Evolutionary conservation across 2,888 invertebrate genomes (phyloP).

Genomic region (Orthosia gracilis): DNA sequence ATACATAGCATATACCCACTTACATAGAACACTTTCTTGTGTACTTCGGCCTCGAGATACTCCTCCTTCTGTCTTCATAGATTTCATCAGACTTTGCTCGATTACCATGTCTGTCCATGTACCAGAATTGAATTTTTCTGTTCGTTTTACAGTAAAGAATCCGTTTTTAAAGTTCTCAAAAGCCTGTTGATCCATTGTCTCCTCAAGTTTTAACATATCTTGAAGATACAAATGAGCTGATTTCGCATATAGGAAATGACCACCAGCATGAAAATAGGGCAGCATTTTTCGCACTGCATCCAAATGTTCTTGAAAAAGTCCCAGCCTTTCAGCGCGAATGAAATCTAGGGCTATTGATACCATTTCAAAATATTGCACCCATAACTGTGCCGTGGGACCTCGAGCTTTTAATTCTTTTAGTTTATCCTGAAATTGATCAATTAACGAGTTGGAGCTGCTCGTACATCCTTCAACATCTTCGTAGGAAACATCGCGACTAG

Average conservation of each 20-base stretch:
- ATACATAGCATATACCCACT: conserved; percentile 26
- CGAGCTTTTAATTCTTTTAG: conserved; percentile 59
- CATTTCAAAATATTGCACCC: conserved; percentile 75
- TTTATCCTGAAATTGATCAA: conserved; percentile 61
- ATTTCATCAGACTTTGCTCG: conserved; percentile 71
- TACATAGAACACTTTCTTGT: conserved; percentile 76
- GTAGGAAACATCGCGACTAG: conserved; percentile 65
- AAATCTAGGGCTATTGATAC: conserved; percentile 66
- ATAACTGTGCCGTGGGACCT: conserved; percentile 71
- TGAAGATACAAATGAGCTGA: conserved; percentile 55
- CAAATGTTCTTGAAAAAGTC: conserved; percentile 67
- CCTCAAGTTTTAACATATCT: conserved; percentile 47
- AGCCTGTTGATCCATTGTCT: conserved; percentile 52
- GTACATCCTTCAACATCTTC: conserved; percentile 69
- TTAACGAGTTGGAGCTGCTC: conserved; percentile 49
- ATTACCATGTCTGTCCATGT: conserved; percentile 78
- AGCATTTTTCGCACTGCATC: conserved; percentile 66
- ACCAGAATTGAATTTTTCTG: conserved; percentile 75
- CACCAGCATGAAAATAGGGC: conserved; percentile 70
- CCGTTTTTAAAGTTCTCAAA: conserved; percentile 67
- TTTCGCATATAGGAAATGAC: conserved; percentile 68
- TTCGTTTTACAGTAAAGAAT: conserved; percentile 69
- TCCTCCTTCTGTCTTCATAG: conserved; percentile 79
- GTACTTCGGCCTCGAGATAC: conserved; percentile 78
- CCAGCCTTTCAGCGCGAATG: conserved; percentile 30